Evolutionary conservation across 2,113 vertebrate species (phyloP), one percentile per base, ranked within the genome.

Genomic region (Donacobius atricapilla): DNA sequence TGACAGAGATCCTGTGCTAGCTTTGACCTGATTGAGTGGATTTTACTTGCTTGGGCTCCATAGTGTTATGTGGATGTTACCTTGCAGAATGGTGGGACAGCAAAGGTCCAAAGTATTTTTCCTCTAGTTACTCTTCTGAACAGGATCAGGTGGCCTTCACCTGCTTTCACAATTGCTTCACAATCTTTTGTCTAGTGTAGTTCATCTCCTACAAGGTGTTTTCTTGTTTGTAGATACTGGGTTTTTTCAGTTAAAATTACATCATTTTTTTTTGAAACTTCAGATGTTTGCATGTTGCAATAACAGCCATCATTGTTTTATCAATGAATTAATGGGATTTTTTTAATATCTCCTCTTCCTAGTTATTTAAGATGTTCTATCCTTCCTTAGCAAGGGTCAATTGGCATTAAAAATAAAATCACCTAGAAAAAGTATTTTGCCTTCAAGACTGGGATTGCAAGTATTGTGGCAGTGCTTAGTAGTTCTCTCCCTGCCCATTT

Each of bases 401-500:
- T 47, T 85, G 53, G 13, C 68, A 70, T 93, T 87, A 89, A 90
- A 84, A 95, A 72, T 91, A 94, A 95, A 92, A 71, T 94, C 89
- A 89, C 86, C 88, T 91, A 82, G 90, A 88, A 92, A 91, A 94
- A 56, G 11, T 63, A 68, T 89, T 94, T 79, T 95, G 86, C 79
- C 54, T 94, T 96, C 76, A 80, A 82, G 79, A 53, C 48, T 89
- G 93, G 63, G 78, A 91, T 87, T 10, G 9, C 63, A 48, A 76
- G 78, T 92, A 81, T 72, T 81, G 72, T 83, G 79, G 87, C 83
- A 93, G 87, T 85, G 79, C 69, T 96, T 93, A 84, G 84, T 53
- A 69, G 65, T 3, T 0, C 87, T 94, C 86, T 82, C 73, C 83
- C 89, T 96, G 75, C 89, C 96, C 90, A 95, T 95, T 94, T 97